These are phyloP conservation scores for Theodoxus fluviatilis DNA, from an alignment of 2,888 invertebrate genomes.

Conservation along the genomic window DNA sequence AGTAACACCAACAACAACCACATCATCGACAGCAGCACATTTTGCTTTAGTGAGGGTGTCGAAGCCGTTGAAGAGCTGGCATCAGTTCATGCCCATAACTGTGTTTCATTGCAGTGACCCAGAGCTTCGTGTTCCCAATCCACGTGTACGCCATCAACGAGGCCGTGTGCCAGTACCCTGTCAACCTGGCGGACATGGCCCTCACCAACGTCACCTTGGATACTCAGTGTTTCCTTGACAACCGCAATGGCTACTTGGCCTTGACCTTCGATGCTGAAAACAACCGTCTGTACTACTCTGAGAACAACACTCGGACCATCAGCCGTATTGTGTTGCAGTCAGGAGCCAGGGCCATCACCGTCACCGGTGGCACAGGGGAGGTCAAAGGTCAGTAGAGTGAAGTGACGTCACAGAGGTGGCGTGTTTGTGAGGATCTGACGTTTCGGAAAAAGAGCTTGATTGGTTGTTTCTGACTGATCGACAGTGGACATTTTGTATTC, in stretches of 20 bases:
- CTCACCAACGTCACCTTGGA: conserved; percentile 51
- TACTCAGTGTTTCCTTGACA: conserved; percentile 72
- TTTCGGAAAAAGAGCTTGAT: no score
- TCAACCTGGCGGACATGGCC: conserved; percentile 58
- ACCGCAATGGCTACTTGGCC: conserved; percentile 49
- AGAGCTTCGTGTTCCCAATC: conserved; percentile 65
- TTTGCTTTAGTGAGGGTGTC: no score
- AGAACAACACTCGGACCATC: conserved; percentile 55
- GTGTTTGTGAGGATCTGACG: not conserved
- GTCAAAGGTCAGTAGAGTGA: conserved; percentile 46
- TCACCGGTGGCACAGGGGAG: conserved; percentile 54
- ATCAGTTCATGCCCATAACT: no score
- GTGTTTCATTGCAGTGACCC: conserved; percentile 58
- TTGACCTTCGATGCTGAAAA: conserved; percentile 49
- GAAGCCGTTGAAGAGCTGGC: no score
- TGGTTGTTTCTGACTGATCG: no score
- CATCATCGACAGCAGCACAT: not conserved
- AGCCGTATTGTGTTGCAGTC: conserved; percentile 47
- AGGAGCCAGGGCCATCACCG: conserved; percentile 43
- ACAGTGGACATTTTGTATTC: no score
- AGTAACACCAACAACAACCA: conserved; percentile 7
- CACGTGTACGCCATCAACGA: conserved; percentile 57
- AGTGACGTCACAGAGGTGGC: not conserved
- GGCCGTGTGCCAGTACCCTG: conserved; percentile 62
- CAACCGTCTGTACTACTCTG: conserved; percentile 52